Evolutionary conservation across 2,113 vertebrate genomes (phyloP).

Genomic region (Calidris pygmaea): DNA sequence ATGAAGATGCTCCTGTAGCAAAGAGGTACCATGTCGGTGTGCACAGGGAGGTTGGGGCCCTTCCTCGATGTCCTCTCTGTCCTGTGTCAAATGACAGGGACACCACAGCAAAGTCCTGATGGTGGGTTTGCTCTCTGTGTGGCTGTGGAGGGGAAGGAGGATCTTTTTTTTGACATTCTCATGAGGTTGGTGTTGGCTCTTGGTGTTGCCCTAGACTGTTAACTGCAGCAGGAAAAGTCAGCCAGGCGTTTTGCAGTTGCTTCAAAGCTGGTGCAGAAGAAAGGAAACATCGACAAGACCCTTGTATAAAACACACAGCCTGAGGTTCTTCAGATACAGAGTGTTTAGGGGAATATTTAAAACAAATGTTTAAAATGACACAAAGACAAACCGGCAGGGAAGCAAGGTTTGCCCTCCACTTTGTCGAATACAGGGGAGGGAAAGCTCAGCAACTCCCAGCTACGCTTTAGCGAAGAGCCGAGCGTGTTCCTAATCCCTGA

Average conservation of each 20-base stretch:
- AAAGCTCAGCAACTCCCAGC: background rate
- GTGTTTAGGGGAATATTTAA: background rate
- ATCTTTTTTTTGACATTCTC: background rate
- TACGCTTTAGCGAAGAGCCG: background rate
- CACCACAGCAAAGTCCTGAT: background rate
- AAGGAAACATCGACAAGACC: background rate
- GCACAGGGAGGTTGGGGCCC: background rate
- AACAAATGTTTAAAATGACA: background rate
- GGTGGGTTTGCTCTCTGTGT: background rate
- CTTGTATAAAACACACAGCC: background rate
- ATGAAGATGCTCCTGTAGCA: background rate
- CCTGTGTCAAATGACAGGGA: background rate
- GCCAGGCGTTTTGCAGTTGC: background rate
- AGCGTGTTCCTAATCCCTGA: background rate
- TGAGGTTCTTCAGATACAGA: background rate
- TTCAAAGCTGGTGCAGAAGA: conserved; percentile 12
- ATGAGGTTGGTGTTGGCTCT: background rate
- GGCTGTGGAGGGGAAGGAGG: background rate
- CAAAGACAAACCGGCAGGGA: background rate
- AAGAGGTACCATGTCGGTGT: rapidly evolving
- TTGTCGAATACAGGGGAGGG: background rate
- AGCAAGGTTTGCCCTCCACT: background rate
- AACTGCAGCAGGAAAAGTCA: background rate
- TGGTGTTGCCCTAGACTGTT: background rate
- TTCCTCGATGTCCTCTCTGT: background rate